phyloP scores from a whole-genome alignment of 2,113 vertebrate genomes.

The Turdus rufiventris region DNA sequence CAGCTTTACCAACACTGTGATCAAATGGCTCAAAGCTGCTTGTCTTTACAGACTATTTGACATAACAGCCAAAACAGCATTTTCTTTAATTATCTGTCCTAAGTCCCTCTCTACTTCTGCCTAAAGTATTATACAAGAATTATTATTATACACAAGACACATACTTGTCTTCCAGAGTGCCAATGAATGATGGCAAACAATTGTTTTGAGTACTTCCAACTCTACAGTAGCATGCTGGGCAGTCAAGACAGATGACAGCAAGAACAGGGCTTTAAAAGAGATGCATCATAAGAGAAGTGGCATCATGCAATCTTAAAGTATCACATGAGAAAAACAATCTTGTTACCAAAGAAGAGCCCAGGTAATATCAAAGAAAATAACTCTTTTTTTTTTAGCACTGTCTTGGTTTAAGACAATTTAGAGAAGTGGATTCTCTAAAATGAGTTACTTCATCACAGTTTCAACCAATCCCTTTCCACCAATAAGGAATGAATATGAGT shows the following conservation, averaged over 20 bases:
- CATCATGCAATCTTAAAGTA: not conserved
- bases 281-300: not conserved
- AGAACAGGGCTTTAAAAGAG: not conserved
- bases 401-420: not conserved
- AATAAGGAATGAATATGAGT: not conserved
- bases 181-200: not conserved
- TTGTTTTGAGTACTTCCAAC: not conserved
- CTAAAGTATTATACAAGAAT: not conserved
- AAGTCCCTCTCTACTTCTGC: not conserved
- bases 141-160: no score
- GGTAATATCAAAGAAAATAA: not conserved
- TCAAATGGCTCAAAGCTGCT: not conserved
- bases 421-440: not conserved
- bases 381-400: not conserved
- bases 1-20: not conserved
- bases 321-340: rapidly evolving
- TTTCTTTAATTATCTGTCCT: not conserved
- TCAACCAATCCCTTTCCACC: not conserved
- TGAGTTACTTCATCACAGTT: not conserved
- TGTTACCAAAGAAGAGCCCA: not conserved
- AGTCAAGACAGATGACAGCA: not conserved
- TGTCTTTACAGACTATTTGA: not conserved
- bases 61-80: not conserved
- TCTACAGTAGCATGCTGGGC: rapidly evolving
- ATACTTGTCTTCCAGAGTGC: not conserved